A percentile compares a stretch with the other conserved stretches of the same genome.
Conservation (phyloP, 2,888 invertebrate genomes). For the Danaus chrysippus region DNA sequence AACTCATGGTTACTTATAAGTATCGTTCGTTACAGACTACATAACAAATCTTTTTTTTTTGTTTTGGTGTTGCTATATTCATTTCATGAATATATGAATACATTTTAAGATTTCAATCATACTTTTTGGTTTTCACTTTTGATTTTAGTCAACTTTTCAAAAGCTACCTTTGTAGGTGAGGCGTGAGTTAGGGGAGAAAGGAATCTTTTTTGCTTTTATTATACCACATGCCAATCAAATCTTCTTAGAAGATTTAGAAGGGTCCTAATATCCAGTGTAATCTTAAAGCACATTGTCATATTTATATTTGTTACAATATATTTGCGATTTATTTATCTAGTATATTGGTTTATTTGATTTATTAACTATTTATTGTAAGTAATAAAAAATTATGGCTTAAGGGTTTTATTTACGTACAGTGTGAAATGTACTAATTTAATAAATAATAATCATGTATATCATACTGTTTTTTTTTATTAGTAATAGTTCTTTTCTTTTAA, state of each 20-base stretch:
- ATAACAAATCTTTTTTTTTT: background rate
- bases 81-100: background rate
- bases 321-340: background rate
- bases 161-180: slow-evolving; percentile 6
- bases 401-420: no score
- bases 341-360: no score
- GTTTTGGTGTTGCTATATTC: background rate
- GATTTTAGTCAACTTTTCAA: background rate
- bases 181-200: background rate
- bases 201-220: slow-evolving; percentile 47
- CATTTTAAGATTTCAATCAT: no score
- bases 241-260: slow-evolving; percentile 4
- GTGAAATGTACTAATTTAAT: no score
- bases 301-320: background rate
- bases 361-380: no score
- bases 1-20: background rate
- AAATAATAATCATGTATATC: no score
- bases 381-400: no score
- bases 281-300: background rate
- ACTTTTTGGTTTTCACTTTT: background rate
- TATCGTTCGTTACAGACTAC: background rate
- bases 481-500: no score
- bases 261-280: slow-evolving; percentile 1
- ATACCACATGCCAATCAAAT: slow-evolving; percentile 53
- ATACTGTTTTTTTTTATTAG: no score